Percentiles rank a stretch among this genome's conserved stretches.
Evolutionary conservation across 2,113 vertebrate genomes (phyloP).

Genomic region (Ptilorrhoa leucosticta): DNA sequence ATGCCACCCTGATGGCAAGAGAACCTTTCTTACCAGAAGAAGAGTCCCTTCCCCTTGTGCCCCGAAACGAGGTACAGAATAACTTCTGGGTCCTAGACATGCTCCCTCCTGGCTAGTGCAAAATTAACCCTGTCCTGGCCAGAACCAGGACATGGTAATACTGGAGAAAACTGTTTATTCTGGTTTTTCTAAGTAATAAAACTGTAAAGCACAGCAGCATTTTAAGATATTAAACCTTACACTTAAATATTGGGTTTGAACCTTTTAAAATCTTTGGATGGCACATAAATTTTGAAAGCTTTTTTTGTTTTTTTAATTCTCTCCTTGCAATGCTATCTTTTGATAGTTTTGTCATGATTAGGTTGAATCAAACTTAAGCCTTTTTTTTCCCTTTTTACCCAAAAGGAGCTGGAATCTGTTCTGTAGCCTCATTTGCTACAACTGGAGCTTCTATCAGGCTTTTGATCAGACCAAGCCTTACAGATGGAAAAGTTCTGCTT

Average conservation of each 20-base stretch:
- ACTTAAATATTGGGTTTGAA: background rate
- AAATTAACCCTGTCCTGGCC: background rate
- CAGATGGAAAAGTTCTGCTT: conserved; percentile 65
- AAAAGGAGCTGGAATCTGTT: background rate
- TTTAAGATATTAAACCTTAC: background rate
- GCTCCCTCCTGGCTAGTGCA: background rate
- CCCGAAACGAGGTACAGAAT: accelerated
- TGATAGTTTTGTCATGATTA: conserved; percentile 38
- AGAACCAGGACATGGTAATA: background rate
- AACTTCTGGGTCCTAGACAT: background rate
- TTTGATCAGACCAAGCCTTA: conserved; percentile 69
- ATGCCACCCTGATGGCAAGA: background rate
- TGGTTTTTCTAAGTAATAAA: background rate
- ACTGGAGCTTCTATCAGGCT: conserved; percentile 56
- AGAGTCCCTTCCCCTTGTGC: background rate
- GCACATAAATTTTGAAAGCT: background rate
- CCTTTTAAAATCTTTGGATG: background rate
- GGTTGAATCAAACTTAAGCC: background rate
- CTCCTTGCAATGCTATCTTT: conserved; percentile 10
- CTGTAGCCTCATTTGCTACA: conserved; percentile 53
- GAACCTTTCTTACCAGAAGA: background rate
- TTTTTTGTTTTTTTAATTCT: background rate
- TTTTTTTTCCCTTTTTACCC: background rate
- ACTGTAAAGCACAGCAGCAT: background rate
- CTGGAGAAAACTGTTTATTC: background rate